These are phyloP conservation scores for Ceratina australensis DNA, from an alignment of 1,140 invertebrate genomes.

Conservation along the genomic window DNA sequence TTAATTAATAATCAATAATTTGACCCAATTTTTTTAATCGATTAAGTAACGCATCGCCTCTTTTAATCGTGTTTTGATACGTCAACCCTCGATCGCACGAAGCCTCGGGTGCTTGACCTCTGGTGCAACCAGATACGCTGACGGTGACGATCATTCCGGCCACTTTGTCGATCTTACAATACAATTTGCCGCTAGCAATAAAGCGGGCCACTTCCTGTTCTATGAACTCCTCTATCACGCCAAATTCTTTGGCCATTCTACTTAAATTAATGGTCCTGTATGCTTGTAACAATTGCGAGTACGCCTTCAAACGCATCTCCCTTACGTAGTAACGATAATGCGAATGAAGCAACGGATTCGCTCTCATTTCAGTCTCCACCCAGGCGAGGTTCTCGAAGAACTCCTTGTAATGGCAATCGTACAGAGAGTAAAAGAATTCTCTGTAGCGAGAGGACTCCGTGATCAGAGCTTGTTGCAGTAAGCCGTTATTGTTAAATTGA, in stretches of 20 bases:
- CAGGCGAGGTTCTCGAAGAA: slow-evolving; percentile 82
- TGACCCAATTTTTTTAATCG: slow-evolving; percentile 88
- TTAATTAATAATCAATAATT: slow-evolving; percentile 81
- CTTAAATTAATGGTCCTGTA: slow-evolving; percentile 85
- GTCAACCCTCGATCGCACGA: slow-evolving; percentile 66
- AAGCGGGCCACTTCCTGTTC: slow-evolving; percentile 85
- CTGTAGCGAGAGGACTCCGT: slow-evolving; percentile 78
- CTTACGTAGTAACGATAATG: slow-evolving; percentile 87
- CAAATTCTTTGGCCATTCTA: slow-evolving; percentile 89
- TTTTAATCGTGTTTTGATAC: slow-evolving; percentile 89
- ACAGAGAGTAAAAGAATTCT: slow-evolving; percentile 85
- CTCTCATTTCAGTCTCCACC: slow-evolving; percentile 82
- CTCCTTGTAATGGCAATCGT: slow-evolving; percentile 87
- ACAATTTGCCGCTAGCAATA: slow-evolving; percentile 86
- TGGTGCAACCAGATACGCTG: slow-evolving; percentile 81
- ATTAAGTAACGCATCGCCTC: slow-evolving; percentile 90
- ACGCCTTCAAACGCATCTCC: slow-evolving; percentile 88
- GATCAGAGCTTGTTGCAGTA: slow-evolving; percentile 77
- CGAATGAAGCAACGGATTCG: slow-evolving; percentile 84
- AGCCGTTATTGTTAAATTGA: slow-evolving; percentile 70
- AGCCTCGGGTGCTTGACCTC: slow-evolving; percentile 80
- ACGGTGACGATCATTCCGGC: slow-evolving; percentile 87
- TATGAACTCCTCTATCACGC: slow-evolving; percentile 86
- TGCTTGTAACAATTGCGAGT: slow-evolving; percentile 87
- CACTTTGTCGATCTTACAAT: slow-evolving; percentile 90